Percentiles rank a stretch among this genome's conserved stretches.
Conservation (phyloP, 2,797 vertebrate genomes). For the Pogonophryne albipinna region DNA sequence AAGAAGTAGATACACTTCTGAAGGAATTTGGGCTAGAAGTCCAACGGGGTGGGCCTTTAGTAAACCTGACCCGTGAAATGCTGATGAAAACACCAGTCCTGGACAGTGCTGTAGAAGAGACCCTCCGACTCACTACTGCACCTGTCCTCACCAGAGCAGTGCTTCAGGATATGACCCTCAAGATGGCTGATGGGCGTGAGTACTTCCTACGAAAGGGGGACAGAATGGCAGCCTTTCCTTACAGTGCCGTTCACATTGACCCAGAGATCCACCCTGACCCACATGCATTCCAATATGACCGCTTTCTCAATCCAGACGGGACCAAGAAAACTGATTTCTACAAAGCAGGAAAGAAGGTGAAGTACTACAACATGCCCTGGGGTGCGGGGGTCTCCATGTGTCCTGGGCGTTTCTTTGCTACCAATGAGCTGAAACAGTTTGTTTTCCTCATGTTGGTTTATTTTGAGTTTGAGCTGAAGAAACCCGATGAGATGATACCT, state of each 20-base stretch:
- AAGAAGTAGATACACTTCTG: conserved; percentile 83
- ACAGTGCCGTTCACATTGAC: conserved; percentile 87
- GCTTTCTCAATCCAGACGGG: conserved; percentile 88
- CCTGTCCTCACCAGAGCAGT: conserved; percentile 87
- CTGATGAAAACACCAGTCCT: conserved; percentile 86
- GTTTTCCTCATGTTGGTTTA: conserved; percentile 89
- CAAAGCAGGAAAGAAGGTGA: conserved; percentile 88
- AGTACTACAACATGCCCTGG: conserved; percentile 93
- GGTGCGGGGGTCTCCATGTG: conserved; percentile 90
- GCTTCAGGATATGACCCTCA: conserved; percentile 81
- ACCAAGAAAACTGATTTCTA: conserved; percentile 89
- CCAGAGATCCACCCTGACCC: conserved; percentile 91
- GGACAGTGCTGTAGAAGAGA: conserved; percentile 92
- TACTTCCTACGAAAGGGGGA: conserved; percentile 88
- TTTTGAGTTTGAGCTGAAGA: conserved; percentile 91
- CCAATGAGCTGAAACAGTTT: conserved; percentile 92
- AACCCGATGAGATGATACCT: conserved; percentile 83
- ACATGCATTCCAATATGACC: conserved; percentile 87
- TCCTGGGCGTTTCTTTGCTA: conserved; percentile 91
- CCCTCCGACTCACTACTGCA: conserved; percentile 83
- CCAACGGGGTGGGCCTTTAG: conserved; percentile 55
- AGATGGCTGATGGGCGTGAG: conserved; percentile 80
- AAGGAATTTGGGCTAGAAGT: conserved; percentile 81
- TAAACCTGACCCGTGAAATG: conserved; percentile 85
- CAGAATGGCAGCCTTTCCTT: conserved; percentile 89